Percentiles rank a stretch among this genome's conserved stretches.
Evolutionary conservation across 1,140 invertebrate genomes (phyloP).

Genomic region (Ridgeia piscesae): DNA sequence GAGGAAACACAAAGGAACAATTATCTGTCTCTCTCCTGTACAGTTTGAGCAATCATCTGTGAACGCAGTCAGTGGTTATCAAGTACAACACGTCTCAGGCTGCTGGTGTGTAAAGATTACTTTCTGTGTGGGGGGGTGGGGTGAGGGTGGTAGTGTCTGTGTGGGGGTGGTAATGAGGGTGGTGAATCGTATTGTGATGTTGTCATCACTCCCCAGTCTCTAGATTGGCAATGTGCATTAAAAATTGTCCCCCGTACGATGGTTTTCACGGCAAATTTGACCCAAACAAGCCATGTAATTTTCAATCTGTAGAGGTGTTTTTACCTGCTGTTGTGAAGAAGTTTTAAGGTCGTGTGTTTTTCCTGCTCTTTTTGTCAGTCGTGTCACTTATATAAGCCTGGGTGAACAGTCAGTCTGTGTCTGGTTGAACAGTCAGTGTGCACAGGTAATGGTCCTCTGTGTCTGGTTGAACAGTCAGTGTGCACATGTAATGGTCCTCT

Average conservation of each 20-base stretch:
- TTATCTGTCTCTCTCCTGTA: too few relatives aligned
- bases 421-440: background rate
- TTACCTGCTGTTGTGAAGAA: background rate
- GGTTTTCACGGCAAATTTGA: background rate
- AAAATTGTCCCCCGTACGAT: background rate
- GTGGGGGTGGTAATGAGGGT: too few relatives aligned
- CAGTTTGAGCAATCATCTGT: background rate
- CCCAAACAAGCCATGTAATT: background rate
- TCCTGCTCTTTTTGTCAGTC: background rate
- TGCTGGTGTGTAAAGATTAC: background rate
- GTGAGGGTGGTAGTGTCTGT: too few relatives aligned
- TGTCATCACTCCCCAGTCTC: background rate
- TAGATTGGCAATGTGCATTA: background rate
- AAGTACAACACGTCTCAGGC: background rate
- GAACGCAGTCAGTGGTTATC: background rate
- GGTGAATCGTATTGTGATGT: background rate
- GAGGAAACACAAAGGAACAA: background rate
- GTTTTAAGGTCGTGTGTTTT: background rate
- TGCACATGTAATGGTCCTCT: background rate
- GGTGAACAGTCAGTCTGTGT: background rate
- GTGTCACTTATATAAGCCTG: background rate
- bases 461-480: background rate
- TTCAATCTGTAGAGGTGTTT: background rate
- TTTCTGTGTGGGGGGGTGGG: background rate
- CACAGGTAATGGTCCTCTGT: background rate